These are phyloP conservation scores for Eretmodus cyanostictus DNA, from an alignment of 2,113 vertebrate genomes.

Conservation along the genomic window DNA sequence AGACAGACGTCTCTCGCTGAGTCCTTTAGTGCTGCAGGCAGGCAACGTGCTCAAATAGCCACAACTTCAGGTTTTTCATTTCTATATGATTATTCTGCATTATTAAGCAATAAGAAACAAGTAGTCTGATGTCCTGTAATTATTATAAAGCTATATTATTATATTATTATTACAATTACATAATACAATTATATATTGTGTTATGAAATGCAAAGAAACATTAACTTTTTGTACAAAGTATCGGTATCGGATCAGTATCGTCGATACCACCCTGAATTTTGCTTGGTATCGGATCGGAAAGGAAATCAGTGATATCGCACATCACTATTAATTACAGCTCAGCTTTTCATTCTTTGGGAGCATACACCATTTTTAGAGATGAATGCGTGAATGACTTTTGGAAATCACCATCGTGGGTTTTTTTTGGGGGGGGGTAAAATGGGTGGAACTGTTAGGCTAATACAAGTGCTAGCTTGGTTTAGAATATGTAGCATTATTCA, in stretches of 20 bases:
- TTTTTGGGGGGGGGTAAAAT: neutral
- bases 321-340: neutral
- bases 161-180: too few relatives aligned
- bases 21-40: neutral
- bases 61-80: fast-evolving
- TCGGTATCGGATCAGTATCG: fast-evolving
- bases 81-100: neutral
- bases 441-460: neutral
- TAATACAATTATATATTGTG: too few relatives aligned
- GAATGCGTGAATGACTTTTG: neutral
- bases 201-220: too few relatives aligned
- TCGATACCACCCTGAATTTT: too few relatives aligned
- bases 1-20: neutral
- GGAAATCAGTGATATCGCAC: too few relatives aligned
- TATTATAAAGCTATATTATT: too few relatives aligned
- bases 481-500: neutral
- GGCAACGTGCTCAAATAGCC: fast-evolving
- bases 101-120: neutral
- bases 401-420: fast-evolving
- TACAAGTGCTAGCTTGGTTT: neutral
- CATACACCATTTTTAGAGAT: neutral
- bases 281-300: too few relatives aligned
- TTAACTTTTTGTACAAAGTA: fast-evolving
- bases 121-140: too few relatives aligned
- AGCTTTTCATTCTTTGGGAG: neutral